phyloP scores from a whole-genome alignment of 2,113 vertebrate genomes.

The Tupaia tana region DNA sequence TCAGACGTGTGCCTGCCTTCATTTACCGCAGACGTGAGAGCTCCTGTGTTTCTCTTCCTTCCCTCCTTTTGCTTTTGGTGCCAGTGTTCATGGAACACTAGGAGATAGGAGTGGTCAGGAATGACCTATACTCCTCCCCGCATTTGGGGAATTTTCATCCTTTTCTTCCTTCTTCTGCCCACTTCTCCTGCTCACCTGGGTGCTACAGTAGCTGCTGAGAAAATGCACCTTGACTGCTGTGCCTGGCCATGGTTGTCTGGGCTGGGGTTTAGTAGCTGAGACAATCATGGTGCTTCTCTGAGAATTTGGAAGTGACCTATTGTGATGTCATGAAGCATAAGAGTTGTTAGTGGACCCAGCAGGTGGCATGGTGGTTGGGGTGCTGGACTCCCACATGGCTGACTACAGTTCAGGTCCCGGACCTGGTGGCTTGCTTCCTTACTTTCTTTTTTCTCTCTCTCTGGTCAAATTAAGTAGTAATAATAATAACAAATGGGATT shows the following conservation, averaged over 20 bases:
- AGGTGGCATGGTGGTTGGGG: too few species aligned
- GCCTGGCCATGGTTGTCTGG: background rate
- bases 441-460: too few species aligned
- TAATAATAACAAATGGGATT: too few species aligned
- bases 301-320: background rate
- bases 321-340: background rate
- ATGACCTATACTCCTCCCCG: background rate
- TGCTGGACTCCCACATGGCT: too few species aligned
- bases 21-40: background rate
- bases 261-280: background rate
- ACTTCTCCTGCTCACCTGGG: background rate
- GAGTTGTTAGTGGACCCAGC: background rate
- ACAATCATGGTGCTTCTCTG: background rate
- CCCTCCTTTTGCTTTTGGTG: background rate
- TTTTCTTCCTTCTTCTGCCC: background rate
- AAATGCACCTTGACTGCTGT: background rate
- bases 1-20: background rate
- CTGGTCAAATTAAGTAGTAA: too few species aligned
- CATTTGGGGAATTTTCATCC: background rate
- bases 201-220: background rate
- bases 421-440: too few species aligned
- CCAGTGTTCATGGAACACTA: background rate
- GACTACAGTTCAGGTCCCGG: too few species aligned
- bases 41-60: background rate
- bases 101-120: background rate